Base-by-base conservation (phyloP, 2,888 invertebrate species). In the Sialis lutaria region DNA sequence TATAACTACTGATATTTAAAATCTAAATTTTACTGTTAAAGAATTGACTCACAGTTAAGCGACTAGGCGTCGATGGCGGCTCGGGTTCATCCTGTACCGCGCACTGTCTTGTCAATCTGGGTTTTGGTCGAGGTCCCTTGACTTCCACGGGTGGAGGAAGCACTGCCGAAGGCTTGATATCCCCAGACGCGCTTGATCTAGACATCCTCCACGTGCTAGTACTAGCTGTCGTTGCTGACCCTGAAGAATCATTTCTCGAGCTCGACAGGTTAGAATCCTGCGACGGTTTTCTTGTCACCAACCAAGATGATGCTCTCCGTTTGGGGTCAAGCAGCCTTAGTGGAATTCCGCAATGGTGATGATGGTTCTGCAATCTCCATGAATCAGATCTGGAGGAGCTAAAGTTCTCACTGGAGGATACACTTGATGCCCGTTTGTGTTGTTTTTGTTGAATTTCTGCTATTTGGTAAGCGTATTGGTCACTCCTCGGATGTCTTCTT, bases 251-350 rank as follows among this genome's bases (percentile, higher is more conserved):
- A 65, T 91, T 91, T 45, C 91, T 72, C 22, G 90, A 90, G 56
- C 85, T 88, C 42, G 88, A 89, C 53, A 91, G 67, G 65, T 88
- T 91, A 5, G 91, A 91, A 62, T 92, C 91, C 63, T 91, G 90
- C 8, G 88, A 89, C 0, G 90, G 87, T 67, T 91, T 91, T 46
- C 90, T 72, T n/a, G 89, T 87, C 31, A 90, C 83, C 50, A 89
- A 69, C 90, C 90, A 90, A 1, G 88, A 87, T 0, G 88, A 84
- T 43, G 88, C 83, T 53, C 89, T 73, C 46, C 89, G 72, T 58
- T 86, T 79, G 1, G 83, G 82, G 54, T 84, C 83, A 40, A 83
- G 66, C 52, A 83, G 64, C 47, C 81, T 69, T 51, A 84, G 62
- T 1, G 88, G 85, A 47, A 89, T 84, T 44, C 84, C 78, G 7